Conservation (phyloP, 2,113 vertebrate genomes). For the Heterocephalus glaber region DNA sequence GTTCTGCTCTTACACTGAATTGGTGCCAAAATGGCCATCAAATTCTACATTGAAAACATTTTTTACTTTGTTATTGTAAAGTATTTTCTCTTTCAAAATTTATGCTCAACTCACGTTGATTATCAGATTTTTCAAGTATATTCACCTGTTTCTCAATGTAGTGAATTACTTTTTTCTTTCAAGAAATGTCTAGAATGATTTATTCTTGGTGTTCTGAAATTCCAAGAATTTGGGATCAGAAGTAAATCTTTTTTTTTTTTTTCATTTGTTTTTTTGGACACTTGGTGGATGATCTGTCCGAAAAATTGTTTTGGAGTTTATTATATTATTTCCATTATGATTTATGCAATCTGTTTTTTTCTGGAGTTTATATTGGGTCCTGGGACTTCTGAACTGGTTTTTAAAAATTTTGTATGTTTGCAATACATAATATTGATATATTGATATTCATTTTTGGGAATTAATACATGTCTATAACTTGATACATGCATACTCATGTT, state of each 20-base stretch:
- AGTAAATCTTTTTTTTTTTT: background rate
- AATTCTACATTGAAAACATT: background rate
- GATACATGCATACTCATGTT: background rate
- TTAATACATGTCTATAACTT: background rate
- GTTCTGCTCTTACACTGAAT: background rate
- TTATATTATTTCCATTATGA: background rate
- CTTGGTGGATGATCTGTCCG: background rate
- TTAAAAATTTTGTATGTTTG: background rate
- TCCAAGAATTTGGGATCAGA: background rate
- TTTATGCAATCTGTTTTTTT: background rate
- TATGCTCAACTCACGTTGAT: background rate
- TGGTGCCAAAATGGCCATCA: background rate
- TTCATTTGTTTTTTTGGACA: background rate
- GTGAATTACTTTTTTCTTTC: background rate
- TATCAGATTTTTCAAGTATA: background rate
- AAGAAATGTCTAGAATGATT: slow-evolving; percentile 1
- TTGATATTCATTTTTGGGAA: too few relatives aligned
- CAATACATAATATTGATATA: background rate
- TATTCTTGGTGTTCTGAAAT: background rate
- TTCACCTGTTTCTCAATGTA: background rate
- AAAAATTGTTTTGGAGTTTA: background rate
- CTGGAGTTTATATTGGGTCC: background rate
- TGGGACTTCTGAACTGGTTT: background rate
- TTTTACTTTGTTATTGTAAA: background rate
- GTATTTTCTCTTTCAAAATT: slow-evolving; percentile 8